These are phyloP conservation scores for Malachius bipustulatus DNA, from an alignment of 2,888 invertebrate genomes.

Conservation along the genomic window DNA sequence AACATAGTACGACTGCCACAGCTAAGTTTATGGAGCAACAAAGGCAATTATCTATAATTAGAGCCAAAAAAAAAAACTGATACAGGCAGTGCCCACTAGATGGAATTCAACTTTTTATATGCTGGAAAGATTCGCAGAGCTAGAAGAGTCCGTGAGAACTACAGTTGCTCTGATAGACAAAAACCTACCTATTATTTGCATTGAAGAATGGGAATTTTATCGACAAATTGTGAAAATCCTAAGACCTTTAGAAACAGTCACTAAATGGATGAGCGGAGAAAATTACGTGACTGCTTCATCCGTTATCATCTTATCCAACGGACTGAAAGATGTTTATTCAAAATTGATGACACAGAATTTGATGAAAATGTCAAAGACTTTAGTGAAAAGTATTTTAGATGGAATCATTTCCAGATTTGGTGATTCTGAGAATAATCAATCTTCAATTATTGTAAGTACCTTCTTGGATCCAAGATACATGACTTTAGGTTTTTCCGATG, in stretches of 20 bases:
- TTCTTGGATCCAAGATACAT: constrained; percentile 19
- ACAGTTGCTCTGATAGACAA: too few species aligned
- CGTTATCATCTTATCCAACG: not conserved
- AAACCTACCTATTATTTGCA: constrained; percentile 1
- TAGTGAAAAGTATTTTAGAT: not conserved
- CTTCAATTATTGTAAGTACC: constrained; percentile 14
- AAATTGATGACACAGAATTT: not conserved
- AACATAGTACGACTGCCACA: too few species aligned
- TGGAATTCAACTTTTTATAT: too few species aligned
- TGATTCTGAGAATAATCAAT: constrained; percentile 14
- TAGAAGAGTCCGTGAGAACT: too few species aligned
- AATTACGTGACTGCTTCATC: constrained; percentile 18
- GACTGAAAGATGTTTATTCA: not conserved
- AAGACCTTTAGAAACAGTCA: constrained; percentile 15
- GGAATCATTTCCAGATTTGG: constrained; percentile 12
- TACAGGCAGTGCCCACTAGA: too few species aligned
- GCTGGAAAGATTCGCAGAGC: too few species aligned
- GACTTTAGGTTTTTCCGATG: constrained; percentile 15
- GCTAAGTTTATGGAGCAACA: too few species aligned
- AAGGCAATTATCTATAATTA: too few species aligned
- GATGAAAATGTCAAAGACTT: not conserved
- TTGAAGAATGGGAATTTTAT: constrained; percentile 12
- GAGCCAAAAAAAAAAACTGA: too few species aligned
- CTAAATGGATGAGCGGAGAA: constrained; percentile 16
- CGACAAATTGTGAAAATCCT: constrained; percentile 10